Conservation (phyloP, 2,888 invertebrate species). For the Scotopteryx bipunctaria region DNA sequence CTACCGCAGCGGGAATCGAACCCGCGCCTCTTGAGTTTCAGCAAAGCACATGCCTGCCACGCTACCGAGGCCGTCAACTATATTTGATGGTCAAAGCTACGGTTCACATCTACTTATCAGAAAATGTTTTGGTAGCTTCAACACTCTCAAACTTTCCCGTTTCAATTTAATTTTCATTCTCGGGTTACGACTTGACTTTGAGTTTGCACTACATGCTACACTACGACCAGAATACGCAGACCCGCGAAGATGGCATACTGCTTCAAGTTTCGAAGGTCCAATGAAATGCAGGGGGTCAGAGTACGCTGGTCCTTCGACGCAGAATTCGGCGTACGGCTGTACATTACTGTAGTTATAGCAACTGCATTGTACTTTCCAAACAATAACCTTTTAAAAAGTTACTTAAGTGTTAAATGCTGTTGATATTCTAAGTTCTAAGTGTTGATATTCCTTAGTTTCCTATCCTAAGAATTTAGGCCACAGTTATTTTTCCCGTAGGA, state of each 20-base stretch:
- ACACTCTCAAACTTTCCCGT: conserved; percentile 30
- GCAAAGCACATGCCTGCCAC: too few species aligned
- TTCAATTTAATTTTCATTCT: conserved; percentile 53
- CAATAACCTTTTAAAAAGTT: conserved; percentile 39
- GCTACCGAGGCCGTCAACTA: too few species aligned
- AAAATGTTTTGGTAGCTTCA: conserved; percentile 16
- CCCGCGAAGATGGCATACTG: conserved; percentile 4
- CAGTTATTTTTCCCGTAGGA: not conserved
- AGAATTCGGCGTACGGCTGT: conserved; percentile 36
- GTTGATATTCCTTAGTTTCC: not conserved
- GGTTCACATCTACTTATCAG: not conserved
- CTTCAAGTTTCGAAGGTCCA: not conserved
- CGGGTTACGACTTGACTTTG: conserved; percentile 40
- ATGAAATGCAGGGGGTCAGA: conserved; percentile 24
- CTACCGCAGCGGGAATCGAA: too few species aligned
- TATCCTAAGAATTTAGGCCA: not conserved
- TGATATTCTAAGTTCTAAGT: not conserved
- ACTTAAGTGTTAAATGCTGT: conserved; percentile 27
- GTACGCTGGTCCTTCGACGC: conserved; percentile 24
- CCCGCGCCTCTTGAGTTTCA: too few species aligned
- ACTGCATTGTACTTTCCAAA: conserved; percentile 39
- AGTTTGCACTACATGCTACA: conserved; percentile 36
- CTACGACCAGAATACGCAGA: conserved; percentile 1
- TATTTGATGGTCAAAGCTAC: too few species aligned
- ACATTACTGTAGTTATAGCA: conserved; percentile 36